Base-by-base conservation (phyloP, 2,797 vertebrate species). In the Carduelis carduelis region DNA sequence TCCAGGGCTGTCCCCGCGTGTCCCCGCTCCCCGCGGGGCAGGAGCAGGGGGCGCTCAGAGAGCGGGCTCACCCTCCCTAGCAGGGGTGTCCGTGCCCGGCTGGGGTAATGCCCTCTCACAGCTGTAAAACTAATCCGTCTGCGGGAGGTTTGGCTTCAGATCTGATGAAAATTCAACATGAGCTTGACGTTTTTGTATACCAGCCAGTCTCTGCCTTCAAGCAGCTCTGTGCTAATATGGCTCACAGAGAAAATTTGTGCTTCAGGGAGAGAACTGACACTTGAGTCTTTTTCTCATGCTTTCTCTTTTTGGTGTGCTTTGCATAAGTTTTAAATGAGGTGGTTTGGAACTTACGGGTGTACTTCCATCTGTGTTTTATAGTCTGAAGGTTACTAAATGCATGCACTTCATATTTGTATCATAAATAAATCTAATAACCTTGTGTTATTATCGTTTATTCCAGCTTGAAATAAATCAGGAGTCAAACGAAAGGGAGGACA, bases 391-490 rank as follows among this genome's bases (percentile, higher is more conserved):
- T 93, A 79, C 71, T 85, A 78, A 90, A 95, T 59, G 75, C 89
- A 89, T 75, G n/a, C 55, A 28, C 30, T 90, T 94, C 37, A 17
- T 76, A 93, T 96, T 95, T 83, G 70, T 85, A 71, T 74, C 11
- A 93, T 28, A 43, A 76, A 90, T 63, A 57, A 90, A 86, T 91
- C 65, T 87, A 94, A 95, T 95, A 95, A 92, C 55, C 39, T 75
- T 76, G 65, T 93, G 81, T 84, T 92, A 86, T 91, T 95, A 93
- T 89, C 39, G 85, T 94, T 96, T 96, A 91, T 86, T 96, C 74
- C 56, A 78, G 61, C 46, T 83, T 96, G 93, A 95, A 80, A 95
- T 84, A 93, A 96, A 94, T 97, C 95, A 97, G 63, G 46, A 96
- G 68, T 74, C 87, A 97, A 96, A 91, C 1, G 6, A 95, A 97